Evolutionary conservation across 2,797 vertebrate genomes (phyloP), one percentile per base, ranked within the genome.

Genomic region (Micrastur ruficollis): DNA sequence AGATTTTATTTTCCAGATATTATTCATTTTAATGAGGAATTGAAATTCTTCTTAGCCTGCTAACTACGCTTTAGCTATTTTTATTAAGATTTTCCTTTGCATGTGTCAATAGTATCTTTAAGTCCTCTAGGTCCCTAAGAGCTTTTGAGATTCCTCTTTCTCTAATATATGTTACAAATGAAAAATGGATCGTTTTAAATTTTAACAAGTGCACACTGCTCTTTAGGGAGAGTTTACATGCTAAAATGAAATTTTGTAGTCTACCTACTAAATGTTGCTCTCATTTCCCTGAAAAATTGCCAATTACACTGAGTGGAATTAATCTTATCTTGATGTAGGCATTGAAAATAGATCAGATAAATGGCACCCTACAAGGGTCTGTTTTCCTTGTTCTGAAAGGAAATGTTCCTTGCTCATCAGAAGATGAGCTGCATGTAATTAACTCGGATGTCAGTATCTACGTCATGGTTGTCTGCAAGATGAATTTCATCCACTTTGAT

Each of bases 11-110:
- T 92, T 83, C 15, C 9, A 61, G 19, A 22, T 90, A 50, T 20
- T 50, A 20, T 9, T 92, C 2, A 49, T 38, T 83, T 81, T 36
- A 80, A 62, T 0, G 5, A 80, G 25, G 23, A 76, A 40, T 62
- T 12, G 49, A 58, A 73, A 26, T 81, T 40, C 9, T 91, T 73
- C 14, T 74, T 81, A 65, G 23, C 9, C 34, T 70, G 7, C 25
- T 49, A 75, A 70, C 23, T 72, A 16, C 6, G 75, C 56, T 62
- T 80, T 14, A 73, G 7, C 32, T 53, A 9, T 81, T 76, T 78
- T 65, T 55, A 53, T 62, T 81, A 96, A 31, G n/a, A 20, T 73
- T 66, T 70, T 88, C 38, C n/a, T 83, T 89, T 68, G 19, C 6
- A 19, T n/a, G 5, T 49, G 17, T 66, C 8, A 62, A 7, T 56